Evolutionary conservation across 2,797 vertebrate genomes (phyloP).

Genomic region (Pseudochaenichthys georgianus): DNA sequence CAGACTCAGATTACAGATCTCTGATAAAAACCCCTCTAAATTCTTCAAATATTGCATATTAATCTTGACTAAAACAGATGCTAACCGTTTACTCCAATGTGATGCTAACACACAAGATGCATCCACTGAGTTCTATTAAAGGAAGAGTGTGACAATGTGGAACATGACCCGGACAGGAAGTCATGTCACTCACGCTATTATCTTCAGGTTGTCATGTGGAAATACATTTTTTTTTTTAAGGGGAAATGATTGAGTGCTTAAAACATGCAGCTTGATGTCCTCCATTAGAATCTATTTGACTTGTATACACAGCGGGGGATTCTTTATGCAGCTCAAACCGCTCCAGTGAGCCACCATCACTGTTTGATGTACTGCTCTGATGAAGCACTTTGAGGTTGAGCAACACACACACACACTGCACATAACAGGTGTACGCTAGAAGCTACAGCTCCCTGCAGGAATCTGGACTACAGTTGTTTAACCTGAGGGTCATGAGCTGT

Average conservation of each 20-base stretch:
- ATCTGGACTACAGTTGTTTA: constrained; percentile 18
- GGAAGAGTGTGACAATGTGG: not conserved
- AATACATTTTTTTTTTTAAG: not conserved
- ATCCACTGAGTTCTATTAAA: not conserved
- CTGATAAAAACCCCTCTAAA: not conserved
- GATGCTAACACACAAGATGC: not conserved
- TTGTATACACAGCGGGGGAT: not conserved
- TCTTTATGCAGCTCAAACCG: not conserved
- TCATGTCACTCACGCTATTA: constrained; percentile 12
- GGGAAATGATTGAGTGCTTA: not conserved
- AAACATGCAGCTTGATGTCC: not conserved
- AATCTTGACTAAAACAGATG: not conserved
- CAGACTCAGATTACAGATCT: not conserved
- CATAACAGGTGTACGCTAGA: constrained; percentile 41
- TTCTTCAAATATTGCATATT: not conserved
- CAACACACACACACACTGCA: constrained; percentile 1
- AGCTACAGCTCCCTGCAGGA: constrained; percentile 32
- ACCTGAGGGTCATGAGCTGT: constrained; percentile 11
- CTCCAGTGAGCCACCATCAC: rapidly evolving
- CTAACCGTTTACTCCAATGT: not conserved
- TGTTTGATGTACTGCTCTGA: constrained; percentile 27
- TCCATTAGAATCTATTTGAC: not conserved
- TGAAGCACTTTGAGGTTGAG: constrained; percentile 17
- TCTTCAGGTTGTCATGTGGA: constrained; percentile 2
- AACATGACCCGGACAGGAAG: no score